Conservation (phyloP, 2,888 invertebrate species). For the Tipula confusa region DNA sequence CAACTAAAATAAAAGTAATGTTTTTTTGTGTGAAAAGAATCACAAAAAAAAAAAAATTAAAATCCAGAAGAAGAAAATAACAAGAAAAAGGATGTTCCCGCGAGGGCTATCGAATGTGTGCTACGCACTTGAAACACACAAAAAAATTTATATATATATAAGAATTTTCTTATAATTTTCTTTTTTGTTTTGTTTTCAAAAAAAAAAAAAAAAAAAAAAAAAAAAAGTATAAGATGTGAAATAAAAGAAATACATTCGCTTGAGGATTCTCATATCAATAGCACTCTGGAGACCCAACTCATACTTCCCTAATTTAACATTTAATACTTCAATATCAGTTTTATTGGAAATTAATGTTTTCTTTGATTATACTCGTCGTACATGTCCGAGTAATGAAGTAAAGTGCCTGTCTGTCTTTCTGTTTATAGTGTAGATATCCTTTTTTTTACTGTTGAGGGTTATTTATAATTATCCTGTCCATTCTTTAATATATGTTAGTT, state of each 20-base stretch:
- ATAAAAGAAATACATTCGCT: background rate
- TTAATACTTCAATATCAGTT: conserved; percentile 13
- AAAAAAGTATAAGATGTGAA: conserved; percentile 15
- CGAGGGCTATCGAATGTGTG: conserved; percentile 30
- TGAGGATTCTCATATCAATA: conserved; percentile 28
- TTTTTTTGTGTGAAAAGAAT: conserved; percentile 21
- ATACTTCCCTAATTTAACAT: conserved; percentile 25
- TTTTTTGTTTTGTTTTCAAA: background rate
- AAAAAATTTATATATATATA: background rate
- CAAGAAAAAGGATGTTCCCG: conserved; percentile 27
- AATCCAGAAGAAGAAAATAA: background rate
- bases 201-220: no score
- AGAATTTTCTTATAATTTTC: background rate
- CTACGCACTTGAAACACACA: conserved; percentile 5
- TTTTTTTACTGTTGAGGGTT: background rate
- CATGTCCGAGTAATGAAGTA: background rate
- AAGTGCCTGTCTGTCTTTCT: background rate
- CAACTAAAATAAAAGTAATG: background rate
- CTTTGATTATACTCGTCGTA: background rate
- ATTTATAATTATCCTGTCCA: background rate
- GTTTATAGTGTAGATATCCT: background rate
- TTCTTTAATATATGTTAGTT: no score
- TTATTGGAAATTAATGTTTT: conserved; percentile 20
- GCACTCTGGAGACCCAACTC: conserved; percentile 20
- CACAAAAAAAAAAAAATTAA: background rate